These are phyloP conservation scores for Microhierax caerulescens DNA, from an alignment of 2,797 vertebrate genomes.

Conservation along the genomic window DNA sequence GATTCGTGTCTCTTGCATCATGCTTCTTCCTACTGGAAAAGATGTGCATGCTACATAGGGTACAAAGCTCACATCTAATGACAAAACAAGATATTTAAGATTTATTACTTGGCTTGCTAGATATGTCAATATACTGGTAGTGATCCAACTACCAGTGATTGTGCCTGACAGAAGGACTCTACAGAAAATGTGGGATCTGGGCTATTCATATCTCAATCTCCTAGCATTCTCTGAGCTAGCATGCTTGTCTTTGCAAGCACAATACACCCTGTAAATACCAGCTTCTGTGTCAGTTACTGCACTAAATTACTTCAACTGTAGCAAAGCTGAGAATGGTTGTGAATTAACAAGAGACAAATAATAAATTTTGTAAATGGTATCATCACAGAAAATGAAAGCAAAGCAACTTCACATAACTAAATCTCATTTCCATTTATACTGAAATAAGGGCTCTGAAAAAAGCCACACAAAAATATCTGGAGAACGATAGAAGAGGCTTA, in stretches of 20 bases:
- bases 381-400: neutral
- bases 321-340: neutral
- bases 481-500: neutral
- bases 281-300: neutral
- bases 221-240: neutral
- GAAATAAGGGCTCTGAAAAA: neutral
- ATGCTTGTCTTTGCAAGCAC: neutral
- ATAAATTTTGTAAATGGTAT: neutral
- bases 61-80: neutral
- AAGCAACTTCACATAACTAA: neutral
- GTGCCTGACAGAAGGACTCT: neutral
- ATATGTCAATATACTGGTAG: neutral
- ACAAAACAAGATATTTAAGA: neutral
- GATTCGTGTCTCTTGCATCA: neutral
- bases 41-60: fast-evolving
- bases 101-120: neutral
- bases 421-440: neutral
- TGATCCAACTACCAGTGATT: neutral
- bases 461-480: neutral
- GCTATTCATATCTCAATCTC: neutral
- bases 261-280: neutral
- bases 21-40: neutral
- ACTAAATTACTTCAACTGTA: neutral
- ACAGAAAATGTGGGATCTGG: neutral
- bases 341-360: neutral